Conservation (phyloP, 2,888 invertebrate genomes). For the Dioctria rufipes region DNA sequence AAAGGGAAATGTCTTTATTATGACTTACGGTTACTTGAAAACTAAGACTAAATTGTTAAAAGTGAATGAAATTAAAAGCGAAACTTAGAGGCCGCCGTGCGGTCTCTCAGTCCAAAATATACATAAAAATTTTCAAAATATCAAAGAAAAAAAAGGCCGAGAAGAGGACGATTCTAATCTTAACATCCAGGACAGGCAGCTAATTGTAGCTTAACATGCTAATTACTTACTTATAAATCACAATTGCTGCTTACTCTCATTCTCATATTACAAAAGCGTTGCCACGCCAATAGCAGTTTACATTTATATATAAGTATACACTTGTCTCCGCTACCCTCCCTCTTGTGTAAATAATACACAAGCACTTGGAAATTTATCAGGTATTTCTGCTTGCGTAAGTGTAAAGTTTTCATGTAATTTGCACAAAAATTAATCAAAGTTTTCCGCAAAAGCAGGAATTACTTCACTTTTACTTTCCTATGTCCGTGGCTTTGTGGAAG, state of each 20-base stretch:
- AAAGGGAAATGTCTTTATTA: too few relatives aligned
- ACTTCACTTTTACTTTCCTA: conserved; percentile 5
- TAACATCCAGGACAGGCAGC: conserved; percentile 48
- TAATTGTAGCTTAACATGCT: conserved; percentile 58
- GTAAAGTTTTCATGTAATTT: conserved; percentile 44
- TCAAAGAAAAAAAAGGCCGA: not conserved
- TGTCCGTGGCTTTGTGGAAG: not conserved
- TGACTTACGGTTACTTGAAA: too few relatives aligned
- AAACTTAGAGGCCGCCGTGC: not conserved
- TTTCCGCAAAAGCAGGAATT: not conserved
- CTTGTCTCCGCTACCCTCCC: not conserved
- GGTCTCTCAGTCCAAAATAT: not conserved
- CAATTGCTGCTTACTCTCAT: not conserved
- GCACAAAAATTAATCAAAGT: conserved; percentile 41
- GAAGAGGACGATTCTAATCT: conserved; percentile 11
- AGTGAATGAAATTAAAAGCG: not conserved
- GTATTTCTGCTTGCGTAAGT: conserved; percentile 40
- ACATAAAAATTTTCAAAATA: not conserved
- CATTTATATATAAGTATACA: too few relatives aligned
- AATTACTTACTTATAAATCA: conserved; percentile 53
- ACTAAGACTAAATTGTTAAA: not conserved
- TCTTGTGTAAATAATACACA: not conserved
- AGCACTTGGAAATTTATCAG: conserved; percentile 3
- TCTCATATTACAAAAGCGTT: not conserved
- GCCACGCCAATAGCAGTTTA: not conserved